These are phyloP conservation scores for Pecten maximus DNA, from an alignment of 2,888 invertebrate genomes.

Conservation along the genomic window DNA sequence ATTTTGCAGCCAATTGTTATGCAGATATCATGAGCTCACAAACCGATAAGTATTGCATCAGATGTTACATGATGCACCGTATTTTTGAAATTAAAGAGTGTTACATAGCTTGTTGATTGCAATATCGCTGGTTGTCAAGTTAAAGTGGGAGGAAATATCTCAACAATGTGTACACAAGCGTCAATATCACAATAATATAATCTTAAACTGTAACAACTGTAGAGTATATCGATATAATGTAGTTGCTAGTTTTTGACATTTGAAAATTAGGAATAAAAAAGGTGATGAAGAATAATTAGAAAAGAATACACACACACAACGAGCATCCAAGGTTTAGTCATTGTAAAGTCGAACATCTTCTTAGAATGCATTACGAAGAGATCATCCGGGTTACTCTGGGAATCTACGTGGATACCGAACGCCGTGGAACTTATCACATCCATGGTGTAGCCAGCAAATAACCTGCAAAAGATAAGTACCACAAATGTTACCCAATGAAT, in stretches of 20 bases:
- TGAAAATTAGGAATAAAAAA: background rate
- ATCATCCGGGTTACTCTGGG: constrained; percentile 42
- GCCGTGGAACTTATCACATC: constrained; percentile 47
- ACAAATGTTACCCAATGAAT: background rate
- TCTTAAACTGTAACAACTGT: no score
- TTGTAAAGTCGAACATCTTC: background rate
- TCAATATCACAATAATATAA: background rate
- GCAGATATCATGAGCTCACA: no score
- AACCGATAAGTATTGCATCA: no score
- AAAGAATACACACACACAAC: background rate
- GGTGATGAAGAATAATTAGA: background rate
- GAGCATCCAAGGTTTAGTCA: background rate
- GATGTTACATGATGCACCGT: no score
- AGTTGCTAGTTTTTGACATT: no score
- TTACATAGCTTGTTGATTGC: no score
- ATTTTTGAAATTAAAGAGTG: no score
- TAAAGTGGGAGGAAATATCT: no score
- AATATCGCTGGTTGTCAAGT: no score
- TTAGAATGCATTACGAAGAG: constrained; percentile 8
- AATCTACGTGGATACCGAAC: constrained; percentile 41
- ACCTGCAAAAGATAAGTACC: background rate
- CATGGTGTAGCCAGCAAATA: constrained; percentile 41
- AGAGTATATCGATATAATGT: no score
- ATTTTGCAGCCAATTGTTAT: no score
- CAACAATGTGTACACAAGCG: no score